Evolutionary conservation across 2,113 vertebrate species (phyloP).

Genomic region (Entelurus aequoreus): DNA sequence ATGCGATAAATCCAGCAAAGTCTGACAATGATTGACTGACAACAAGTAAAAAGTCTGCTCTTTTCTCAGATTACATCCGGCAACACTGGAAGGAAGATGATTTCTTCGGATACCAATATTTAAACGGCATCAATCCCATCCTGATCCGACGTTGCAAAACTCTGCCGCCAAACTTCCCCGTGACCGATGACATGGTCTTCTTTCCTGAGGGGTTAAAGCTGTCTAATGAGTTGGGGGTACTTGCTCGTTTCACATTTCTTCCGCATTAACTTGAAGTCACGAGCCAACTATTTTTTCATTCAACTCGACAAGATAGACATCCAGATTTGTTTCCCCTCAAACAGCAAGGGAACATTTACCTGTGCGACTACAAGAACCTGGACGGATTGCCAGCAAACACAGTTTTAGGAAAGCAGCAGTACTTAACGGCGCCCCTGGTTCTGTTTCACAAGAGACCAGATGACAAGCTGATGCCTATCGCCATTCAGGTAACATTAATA

Average conservation of each 20-base stretch:
- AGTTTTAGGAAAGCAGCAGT: slow-evolving; percentile 65
- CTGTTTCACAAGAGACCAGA: slow-evolving; percentile 60
- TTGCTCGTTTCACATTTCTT: not conserved
- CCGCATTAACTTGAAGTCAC: not conserved
- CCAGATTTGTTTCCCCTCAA: not conserved
- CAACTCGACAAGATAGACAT: not conserved
- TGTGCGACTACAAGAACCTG: slow-evolving; percentile 72
- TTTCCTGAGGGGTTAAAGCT: slow-evolving; percentile 59
- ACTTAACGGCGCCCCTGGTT: slow-evolving; percentile 69
- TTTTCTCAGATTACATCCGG: slow-evolving; percentile 46
- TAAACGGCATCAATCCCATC: slow-evolving; percentile 86
- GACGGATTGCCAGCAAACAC: slow-evolving; percentile 56
- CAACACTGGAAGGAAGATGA: slow-evolving; percentile 79
- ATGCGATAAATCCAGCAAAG: too few relatives aligned
- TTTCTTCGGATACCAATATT: slow-evolving; percentile 86
- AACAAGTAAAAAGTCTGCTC: not conserved
- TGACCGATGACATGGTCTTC: slow-evolving; percentile 78
- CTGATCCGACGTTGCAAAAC: slow-evolving; percentile 72
- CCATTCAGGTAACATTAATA: slow-evolving; percentile 70
- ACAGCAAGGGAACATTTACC: slow-evolving; percentile 76
- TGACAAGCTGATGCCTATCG: slow-evolving; percentile 67
- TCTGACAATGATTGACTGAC: too few relatives aligned
- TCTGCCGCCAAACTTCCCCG: slow-evolving; percentile 78
- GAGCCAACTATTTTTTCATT: not conserved
- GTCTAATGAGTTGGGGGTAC: slow-evolving; percentile 78